Base-by-base conservation (phyloP, 2,113 vertebrate genomes). In the Callipepla californica region DNA sequence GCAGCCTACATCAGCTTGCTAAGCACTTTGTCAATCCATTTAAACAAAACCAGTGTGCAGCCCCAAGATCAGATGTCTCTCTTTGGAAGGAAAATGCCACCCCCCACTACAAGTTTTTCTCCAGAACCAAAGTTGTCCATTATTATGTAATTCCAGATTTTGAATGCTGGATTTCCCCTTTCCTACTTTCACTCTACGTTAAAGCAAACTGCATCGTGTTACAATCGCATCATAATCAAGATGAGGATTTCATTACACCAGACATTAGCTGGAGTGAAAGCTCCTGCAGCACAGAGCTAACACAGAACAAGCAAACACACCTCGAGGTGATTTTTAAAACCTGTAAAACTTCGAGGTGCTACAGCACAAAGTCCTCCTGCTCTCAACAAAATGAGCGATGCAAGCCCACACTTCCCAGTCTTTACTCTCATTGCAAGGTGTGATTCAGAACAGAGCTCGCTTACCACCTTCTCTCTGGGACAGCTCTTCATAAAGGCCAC, bases 1-100 rank as follows among this genome's bases (percentile, higher is more conserved):
- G 66, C 48, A 76, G 55, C 23, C 34, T 58, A 73, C 68, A 68
- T 75, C 72, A 79, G 58, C 50, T 8, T 61, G 70, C 30, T 42
- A 94, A 86, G 45, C 50, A 48, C 69, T 93, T 67, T 66, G 50
- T 79, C 81, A 94, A 91, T 80, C 78, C 57, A 59, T 73, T 85
- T 72, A 75, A 94, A 93, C 72, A 87, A 58, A 90, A 66, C 7
- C 6, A 58, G 40, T 28, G 32, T 50, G 42, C 1, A 28, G 57
- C 19, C 44, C 18, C 34, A 66, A 62, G n/a, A 58, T 45, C 28
- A 65, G n/a, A 58, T 34, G 10, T 20, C 34, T 36, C 70, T 42
- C 32, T 32, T 89, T 30, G 11, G 32, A 58, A 87, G 28, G 5
- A 51, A 91, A 87, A 45, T 40, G 73, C 7, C 34, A 78, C 32